Percentiles rank a stretch among this genome's conserved stretches.
Evolutionary conservation across 2,113 vertebrate genomes (phyloP).

Genomic region (Rhadina sibilatrix): DNA sequence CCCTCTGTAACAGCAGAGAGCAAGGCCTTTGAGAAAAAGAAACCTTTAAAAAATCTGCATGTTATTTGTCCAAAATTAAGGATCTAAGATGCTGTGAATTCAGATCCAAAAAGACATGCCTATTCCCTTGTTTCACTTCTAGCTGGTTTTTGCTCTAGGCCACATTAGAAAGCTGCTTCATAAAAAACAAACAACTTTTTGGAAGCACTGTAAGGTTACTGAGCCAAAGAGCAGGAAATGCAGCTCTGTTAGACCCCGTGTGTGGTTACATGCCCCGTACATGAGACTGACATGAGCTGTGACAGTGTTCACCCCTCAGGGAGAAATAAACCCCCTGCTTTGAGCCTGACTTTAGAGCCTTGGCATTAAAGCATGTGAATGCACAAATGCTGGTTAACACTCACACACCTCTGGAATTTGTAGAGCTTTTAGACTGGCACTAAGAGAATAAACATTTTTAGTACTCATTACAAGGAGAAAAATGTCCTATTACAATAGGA

Average conservation of each 20-base stretch:
- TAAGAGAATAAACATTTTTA: not conserved
- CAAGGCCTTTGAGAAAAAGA: not conserved
- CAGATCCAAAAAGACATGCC: not conserved
- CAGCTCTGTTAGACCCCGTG: not conserved
- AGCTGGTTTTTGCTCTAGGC: not conserved
- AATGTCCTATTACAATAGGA: not conserved
- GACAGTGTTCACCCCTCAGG: rapidly evolving
- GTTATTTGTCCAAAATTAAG: not conserved
- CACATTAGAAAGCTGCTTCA: not conserved
- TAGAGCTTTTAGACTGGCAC: not conserved
- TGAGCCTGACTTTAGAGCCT: not conserved
- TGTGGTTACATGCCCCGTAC: not conserved
- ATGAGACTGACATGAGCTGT: not conserved
- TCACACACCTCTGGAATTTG: not conserved
- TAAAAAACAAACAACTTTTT: not conserved
- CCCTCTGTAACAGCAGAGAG: not conserved
- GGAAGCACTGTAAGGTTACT: not conserved
- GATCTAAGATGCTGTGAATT: not conserved
- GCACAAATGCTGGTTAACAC: not conserved
- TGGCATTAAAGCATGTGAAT: not conserved
- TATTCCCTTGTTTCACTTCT: not conserved
- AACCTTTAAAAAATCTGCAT: not conserved
- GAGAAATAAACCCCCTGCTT: not conserved
- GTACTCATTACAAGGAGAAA: not conserved
- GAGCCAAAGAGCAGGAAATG: not conserved